Evolutionary conservation across 2,888 invertebrate species (phyloP).

Genomic region (Cyrtodaria siliqua): DNA sequence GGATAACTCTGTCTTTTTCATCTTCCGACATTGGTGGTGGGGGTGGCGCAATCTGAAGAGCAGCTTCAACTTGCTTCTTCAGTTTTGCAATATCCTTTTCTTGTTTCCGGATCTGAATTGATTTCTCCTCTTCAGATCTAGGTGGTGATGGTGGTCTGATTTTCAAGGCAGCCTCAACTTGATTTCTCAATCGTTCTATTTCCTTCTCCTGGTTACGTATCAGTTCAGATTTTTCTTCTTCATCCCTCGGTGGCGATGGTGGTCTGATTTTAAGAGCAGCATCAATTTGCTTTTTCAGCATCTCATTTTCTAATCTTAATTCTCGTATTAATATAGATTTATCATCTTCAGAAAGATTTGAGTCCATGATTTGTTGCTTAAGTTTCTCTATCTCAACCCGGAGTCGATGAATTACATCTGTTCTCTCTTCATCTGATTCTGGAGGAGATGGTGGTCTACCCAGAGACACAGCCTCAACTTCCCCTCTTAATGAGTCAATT

Average conservation of each 20-base stretch:
- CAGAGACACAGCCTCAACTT: conserved; percentile 37
- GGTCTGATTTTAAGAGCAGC: conserved; percentile 61
- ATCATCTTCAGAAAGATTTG: conserved; percentile 53
- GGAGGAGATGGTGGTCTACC: conserved; percentile 40
- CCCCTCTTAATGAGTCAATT: conserved; percentile 52
- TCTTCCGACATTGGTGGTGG: conserved; percentile 36
- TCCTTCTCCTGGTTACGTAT: conserved; percentile 56
- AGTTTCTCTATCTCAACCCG: conserved; percentile 57
- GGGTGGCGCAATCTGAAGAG: conserved; percentile 46
- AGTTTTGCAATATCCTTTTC: conserved; percentile 56
- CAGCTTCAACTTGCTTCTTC: conserved; percentile 54
- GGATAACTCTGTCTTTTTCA: conserved; percentile 49
- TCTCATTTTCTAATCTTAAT: conserved; percentile 61
- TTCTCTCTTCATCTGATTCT: conserved; percentile 33
- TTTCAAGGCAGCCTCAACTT: conserved; percentile 37
- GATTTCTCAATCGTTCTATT: conserved; percentile 44
- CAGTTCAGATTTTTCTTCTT: conserved; percentile 51
- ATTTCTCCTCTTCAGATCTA: conserved; percentile 38
- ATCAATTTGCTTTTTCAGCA: conserved; percentile 55
- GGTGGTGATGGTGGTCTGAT: conserved; percentile 42
- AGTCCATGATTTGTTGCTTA: conserved; percentile 56
- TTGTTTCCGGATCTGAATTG: conserved; percentile 31
- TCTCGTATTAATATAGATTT: conserved; percentile 54
- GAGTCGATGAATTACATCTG: conserved; percentile 51
- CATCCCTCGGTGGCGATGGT: conserved; percentile 59